A percentile compares a stretch with the other conserved stretches of the same genome.
Evolutionary conservation across 2,888 invertebrate genomes (phyloP).

Genomic region (Podotricha telesiphe): DNA sequence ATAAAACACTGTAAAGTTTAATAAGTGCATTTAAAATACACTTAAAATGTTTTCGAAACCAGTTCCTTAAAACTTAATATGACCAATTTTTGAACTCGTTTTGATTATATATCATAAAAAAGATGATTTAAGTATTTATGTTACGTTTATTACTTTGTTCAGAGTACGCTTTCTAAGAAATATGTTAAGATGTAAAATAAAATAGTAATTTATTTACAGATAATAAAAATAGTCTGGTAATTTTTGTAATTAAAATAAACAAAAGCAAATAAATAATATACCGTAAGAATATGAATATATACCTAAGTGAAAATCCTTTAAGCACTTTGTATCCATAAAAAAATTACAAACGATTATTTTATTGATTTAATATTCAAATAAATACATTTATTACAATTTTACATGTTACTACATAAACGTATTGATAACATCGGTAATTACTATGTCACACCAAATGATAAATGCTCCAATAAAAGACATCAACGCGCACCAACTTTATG

Average conservation of each 20-base stretch:
- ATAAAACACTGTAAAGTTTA: not conserved
- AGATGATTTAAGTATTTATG: not conserved
- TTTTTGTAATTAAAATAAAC: not conserved
- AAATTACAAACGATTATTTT: constrained; percentile 4
- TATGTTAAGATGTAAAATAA: no score
- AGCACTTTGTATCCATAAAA: not conserved
- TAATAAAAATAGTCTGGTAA: no score
- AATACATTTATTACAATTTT: constrained; percentile 8
- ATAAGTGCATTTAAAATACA: not conserved
- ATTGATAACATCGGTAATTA: constrained; percentile 16
- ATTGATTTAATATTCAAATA: constrained; percentile 3
- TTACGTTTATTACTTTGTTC: not conserved
- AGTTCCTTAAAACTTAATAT: not conserved
- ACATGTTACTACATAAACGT: not conserved
- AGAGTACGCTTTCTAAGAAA: no score
- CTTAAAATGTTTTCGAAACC: not conserved
- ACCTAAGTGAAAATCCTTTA: not conserved
- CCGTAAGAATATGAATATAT: not conserved
- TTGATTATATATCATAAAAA: not conserved
- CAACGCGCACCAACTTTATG: constrained; percentile 52
- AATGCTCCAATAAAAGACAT: constrained; percentile 54
- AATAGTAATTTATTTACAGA: no score
- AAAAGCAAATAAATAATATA: not conserved
- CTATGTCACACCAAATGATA: constrained; percentile 21
- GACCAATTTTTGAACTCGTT: not conserved